These are phyloP conservation scores for Microctonus aethiopoides DNA, from an alignment of 2,888 invertebrate genomes.

Conservation along the genomic window DNA sequence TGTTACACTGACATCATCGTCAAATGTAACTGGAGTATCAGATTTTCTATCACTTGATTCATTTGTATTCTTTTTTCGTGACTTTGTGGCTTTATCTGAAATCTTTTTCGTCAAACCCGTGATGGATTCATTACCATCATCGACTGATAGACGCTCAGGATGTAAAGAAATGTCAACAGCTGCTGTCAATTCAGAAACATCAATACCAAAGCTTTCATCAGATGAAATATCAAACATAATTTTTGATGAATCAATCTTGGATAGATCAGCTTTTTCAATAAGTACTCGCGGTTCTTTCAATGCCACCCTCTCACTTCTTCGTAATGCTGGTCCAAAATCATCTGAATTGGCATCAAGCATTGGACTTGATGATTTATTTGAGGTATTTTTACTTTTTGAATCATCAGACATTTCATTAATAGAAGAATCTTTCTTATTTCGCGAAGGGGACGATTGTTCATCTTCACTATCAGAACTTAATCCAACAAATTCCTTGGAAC, in stretches of 20 bases:
- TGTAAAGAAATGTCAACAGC: constrained; percentile 58
- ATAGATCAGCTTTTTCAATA: constrained; percentile 57
- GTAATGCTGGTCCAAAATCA: constrained; percentile 41
- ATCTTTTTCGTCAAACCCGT: constrained; percentile 7
- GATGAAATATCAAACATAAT: constrained; percentile 59
- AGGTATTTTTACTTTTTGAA: constrained; percentile 26
- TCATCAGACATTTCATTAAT: no score
- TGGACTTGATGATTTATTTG: not conserved
- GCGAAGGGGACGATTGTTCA: no score
- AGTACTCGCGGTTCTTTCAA: constrained; percentile 50
- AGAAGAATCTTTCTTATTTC: no score
- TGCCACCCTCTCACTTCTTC: constrained; percentile 51
- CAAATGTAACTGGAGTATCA: constrained; percentile 36
- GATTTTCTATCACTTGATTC: constrained; percentile 34
- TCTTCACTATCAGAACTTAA: not conserved
- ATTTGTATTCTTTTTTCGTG: constrained; percentile 29
- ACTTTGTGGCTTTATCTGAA: constrained; percentile 15
- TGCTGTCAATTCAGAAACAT: constrained; percentile 55
- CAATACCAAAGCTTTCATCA: constrained; percentile 61
- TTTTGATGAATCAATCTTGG: constrained; percentile 54
- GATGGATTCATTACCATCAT: constrained; percentile 5
- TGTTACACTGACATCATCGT: constrained; percentile 53
- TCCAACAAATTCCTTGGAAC: not conserved
- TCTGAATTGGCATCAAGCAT: constrained; percentile 26
- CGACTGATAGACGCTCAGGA: constrained; percentile 44